Evolutionary conservation across 2,797 vertebrate species (phyloP).

Genomic region (Sebastes iracundus): DNA sequence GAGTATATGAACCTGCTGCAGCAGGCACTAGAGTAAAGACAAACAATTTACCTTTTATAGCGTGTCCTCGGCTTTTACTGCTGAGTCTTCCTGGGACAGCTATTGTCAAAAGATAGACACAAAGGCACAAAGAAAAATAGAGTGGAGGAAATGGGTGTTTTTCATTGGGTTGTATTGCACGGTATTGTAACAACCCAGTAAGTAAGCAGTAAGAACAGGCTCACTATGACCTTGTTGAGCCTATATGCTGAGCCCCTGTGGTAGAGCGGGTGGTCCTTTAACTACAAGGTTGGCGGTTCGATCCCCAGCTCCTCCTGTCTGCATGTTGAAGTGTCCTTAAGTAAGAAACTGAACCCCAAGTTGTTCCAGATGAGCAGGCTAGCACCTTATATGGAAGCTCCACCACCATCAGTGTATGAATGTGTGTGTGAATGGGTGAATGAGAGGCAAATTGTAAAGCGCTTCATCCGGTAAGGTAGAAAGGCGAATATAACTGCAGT

Average conservation of each 20-base stretch:
- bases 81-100: not conserved
- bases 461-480: not conserved
- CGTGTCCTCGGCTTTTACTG: not conserved
- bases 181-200: not conserved
- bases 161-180: not conserved
- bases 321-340: not conserved
- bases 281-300: not conserved
- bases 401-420: not conserved
- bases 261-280: not conserved
- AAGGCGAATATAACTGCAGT: not conserved
- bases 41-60: conserved; percentile 10
- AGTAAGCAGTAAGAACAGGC: not conserved
- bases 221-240: not conserved
- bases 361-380: not conserved
- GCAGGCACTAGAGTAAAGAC: not conserved
- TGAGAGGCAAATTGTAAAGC: not conserved
- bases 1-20: not conserved
- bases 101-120: not conserved
- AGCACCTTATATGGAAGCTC: not conserved
- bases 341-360: not conserved
- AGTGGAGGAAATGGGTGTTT: not conserved
- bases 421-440: not conserved
- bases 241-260: not conserved
- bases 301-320: not conserved
- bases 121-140: not conserved